Evolutionary conservation across 2,113 vertebrate species (phyloP).

Genomic region (Terrapene triunguis): DNA sequence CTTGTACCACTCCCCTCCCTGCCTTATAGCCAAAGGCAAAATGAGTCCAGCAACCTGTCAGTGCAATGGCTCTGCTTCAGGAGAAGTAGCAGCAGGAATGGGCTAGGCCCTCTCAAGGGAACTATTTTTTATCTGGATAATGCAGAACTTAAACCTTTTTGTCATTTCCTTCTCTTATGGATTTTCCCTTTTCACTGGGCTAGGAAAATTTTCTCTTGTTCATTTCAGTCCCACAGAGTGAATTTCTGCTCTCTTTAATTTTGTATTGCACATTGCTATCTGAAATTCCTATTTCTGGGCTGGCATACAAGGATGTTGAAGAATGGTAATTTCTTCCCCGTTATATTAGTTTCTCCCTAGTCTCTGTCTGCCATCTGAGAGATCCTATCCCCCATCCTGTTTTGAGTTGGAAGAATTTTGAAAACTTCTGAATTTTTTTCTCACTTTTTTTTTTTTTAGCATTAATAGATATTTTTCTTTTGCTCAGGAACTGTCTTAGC

Average conservation of each 20-base stretch:
- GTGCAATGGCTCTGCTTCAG: not conserved
- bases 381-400: not conserved
- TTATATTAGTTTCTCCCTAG: not conserved
- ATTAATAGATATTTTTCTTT: not conserved
- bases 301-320: not conserved
- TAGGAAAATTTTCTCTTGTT: not conserved
- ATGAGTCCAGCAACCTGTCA: not conserved
- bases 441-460: not conserved
- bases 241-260: not conserved
- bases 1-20: too few species aligned
- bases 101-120: not conserved
- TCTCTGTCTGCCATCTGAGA: not conserved
- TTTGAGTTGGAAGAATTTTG: not conserved
- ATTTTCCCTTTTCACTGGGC: not conserved
- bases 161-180: not conserved
- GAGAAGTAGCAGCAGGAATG: not conserved
- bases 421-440: not conserved
- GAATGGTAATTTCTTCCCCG: not conserved
- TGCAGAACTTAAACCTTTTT: not conserved
- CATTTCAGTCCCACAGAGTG: not conserved
- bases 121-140: not conserved
- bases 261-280: not conserved
- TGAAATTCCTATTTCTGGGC: not conserved
- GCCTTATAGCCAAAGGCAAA: not conserved
- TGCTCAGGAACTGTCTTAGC: not conserved